These are phyloP conservation scores for Nymphicus hollandicus DNA, from an alignment of 2,113 vertebrate genomes.

Conservation along the genomic window DNA sequence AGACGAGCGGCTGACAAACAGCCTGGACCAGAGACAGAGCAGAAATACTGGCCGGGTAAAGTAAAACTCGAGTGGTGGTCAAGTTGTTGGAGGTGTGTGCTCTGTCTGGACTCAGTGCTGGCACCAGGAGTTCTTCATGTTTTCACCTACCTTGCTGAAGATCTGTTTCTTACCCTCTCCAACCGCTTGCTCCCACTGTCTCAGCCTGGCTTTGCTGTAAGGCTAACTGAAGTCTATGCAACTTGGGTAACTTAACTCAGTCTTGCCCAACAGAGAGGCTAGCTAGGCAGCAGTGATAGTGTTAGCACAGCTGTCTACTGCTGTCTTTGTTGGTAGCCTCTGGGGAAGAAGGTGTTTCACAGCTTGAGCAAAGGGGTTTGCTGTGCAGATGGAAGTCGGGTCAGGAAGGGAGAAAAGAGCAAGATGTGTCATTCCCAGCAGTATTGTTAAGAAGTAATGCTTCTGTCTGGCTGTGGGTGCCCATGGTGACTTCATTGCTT, in stretches of 20 bases:
- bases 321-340: neutral
- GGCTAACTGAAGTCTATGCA: neutral
- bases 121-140: conserved; percentile 4
- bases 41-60: conserved; percentile 82
- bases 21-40: conserved; percentile 79
- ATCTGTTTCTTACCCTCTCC: conserved; percentile 27
- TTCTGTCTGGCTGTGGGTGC: neutral
- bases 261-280: neutral
- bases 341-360: neutral
- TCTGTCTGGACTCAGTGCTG: conserved; percentile 19
- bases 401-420: neutral
- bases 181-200: neutral
- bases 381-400: neutral
- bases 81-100: conserved; percentile 11
- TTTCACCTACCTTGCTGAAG: conserved; percentile 27
- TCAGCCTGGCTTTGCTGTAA: conserved; percentile 34
- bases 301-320: neutral
- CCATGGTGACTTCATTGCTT: neutral
- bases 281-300: neutral
- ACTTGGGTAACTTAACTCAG: neutral
- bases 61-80: conserved; percentile 22
- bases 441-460: neutral
- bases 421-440: neutral
- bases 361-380: neutral
- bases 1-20: conserved; percentile 76